Percentiles rank a stretch among this genome's conserved stretches.
Evolutionary conservation across 2,888 invertebrate genomes (phyloP).

Genomic region (Glyphotaelius pellucidus): DNA sequence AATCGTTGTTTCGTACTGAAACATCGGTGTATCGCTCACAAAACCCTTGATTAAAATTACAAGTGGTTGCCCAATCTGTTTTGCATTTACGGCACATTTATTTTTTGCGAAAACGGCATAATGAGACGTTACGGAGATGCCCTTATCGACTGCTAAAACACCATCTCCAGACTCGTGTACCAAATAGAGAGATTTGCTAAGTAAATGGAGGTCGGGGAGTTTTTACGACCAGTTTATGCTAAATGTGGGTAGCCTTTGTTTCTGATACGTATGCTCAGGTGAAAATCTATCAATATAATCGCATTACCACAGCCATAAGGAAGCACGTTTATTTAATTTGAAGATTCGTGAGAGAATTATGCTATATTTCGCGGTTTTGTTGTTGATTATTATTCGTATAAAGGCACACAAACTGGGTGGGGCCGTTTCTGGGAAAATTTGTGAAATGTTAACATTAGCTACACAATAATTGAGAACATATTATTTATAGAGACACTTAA

Average conservation of each 20-base stretch:
- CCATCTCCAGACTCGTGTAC: constrained; percentile 39
- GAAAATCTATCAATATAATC: constrained; percentile 27
- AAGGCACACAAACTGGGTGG: not conserved
- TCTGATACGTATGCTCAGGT: constrained; percentile 2
- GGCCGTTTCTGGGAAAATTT: not conserved
- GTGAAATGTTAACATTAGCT: not conserved
- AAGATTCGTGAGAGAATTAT: constrained; percentile 2
- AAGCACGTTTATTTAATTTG: constrained; percentile 7
- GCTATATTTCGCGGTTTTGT: not conserved
- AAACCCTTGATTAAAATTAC: not conserved
- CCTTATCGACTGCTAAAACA: constrained; percentile 36
- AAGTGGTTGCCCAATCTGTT: constrained; percentile 36
- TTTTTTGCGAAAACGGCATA: constrained; percentile 38
- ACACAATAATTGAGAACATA: not conserved
- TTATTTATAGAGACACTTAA: not conserved
- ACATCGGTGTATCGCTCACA: not conserved
- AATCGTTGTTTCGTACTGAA: not conserved
- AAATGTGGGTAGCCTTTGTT: constrained; percentile 24
- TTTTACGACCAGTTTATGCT: constrained; percentile 46
- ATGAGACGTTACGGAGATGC: constrained; percentile 43
- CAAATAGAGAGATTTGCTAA: constrained; percentile 50
- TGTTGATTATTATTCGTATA: not conserved
- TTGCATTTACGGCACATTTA: constrained; percentile 47
- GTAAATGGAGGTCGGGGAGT: not conserved
- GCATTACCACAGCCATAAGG: not conserved